Base-by-base conservation (phyloP, 2,113 vertebrate genomes). In the Eptatretus burgeri region DNA sequence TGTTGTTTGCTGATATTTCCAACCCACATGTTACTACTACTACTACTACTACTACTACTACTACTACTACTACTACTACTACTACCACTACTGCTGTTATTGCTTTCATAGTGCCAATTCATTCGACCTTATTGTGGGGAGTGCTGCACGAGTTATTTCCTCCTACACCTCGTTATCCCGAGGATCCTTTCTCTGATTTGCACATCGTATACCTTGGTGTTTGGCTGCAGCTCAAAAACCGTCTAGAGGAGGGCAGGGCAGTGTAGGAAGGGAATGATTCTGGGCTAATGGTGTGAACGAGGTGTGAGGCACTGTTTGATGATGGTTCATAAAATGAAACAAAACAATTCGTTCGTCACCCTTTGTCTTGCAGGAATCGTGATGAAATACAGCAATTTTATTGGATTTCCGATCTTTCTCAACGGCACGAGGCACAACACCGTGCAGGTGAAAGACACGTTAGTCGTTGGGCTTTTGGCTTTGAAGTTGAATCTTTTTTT, bases 351-450 rank as follows among this genome's bases (percentile, higher is more conserved):
- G 41, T 50, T 19, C 68, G 27, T 41, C 27, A 41, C 52, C 50
- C 27, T 71, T 17, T 66, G 68, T 70, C 13, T 72, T 77, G 13
- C 76, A 98, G 91, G 85, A 62, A 82, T 95, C 65, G 81, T 95
- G 41, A 89, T 78, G 18, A 95, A 94, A 69, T 98, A 98, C 72
- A 98, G 91, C 75, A 95, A 98, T 75, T 98, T 98, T 51, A 78
- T 98, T 70, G 87, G 81, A 73, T 95, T 89, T 66, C 84, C 91
- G 1, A 73, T 98, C 66, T 95, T 80, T 70, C 79, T 94, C 64
- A 94, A 98, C 0, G 88, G 88, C 65, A 79, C 76, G 50, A 74
- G 83, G 65, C 74, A 87, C 41, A 98, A 94, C 73, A 93, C 83
- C 0, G 68, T 95, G 52, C 87, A 95, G 84, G 88, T 89, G 69